Percentiles rank a stretch among this genome's conserved stretches.
Conservation (phyloP, 2,888 invertebrate species). For the Synergus itoensis region DNA sequence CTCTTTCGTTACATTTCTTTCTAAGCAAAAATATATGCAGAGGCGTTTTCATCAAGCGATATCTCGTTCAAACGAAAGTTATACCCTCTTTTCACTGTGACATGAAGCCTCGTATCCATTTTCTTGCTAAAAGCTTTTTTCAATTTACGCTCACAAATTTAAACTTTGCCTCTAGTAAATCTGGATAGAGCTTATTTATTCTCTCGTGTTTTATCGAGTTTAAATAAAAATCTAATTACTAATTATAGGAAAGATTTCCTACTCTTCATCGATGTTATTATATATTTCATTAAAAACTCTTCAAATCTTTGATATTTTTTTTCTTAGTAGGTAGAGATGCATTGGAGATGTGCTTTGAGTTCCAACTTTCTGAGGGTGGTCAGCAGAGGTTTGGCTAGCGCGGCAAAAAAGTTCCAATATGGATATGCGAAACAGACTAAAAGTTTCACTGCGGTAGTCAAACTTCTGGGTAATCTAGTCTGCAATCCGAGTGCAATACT, state of each 20-base stretch:
- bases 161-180: neutral
- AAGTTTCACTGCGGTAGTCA: conserved; percentile 29
- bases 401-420: conserved; percentile 32
- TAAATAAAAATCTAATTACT: conserved; percentile 30
- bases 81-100: conserved; percentile 6
- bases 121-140: conserved; percentile 20
- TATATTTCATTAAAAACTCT: neutral
- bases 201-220: neutral
- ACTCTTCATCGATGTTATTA: conserved; percentile 8
- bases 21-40: neutral
- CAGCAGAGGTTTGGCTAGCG: conserved; percentile 31
- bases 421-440: conserved; percentile 5
- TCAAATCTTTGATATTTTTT: conserved; percentile 22
- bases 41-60: conserved; percentile 23
- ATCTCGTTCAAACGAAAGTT: conserved; percentile 14
- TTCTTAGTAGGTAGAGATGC: neutral
- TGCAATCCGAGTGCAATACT: conserved; percentile 15
- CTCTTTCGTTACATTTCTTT: neutral
- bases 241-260: neutral
- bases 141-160: conserved; percentile 3
- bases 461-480: conserved; percentile 39
- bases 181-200: conserved; percentile 19
- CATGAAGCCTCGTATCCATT: conserved; percentile 10
- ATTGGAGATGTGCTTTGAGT: conserved; percentile 32
- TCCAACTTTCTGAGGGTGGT: conserved; percentile 33